Evolutionary conservation across 2,797 vertebrate genomes (phyloP).

Genomic region (Parauchenoglanis ngamensis): DNA sequence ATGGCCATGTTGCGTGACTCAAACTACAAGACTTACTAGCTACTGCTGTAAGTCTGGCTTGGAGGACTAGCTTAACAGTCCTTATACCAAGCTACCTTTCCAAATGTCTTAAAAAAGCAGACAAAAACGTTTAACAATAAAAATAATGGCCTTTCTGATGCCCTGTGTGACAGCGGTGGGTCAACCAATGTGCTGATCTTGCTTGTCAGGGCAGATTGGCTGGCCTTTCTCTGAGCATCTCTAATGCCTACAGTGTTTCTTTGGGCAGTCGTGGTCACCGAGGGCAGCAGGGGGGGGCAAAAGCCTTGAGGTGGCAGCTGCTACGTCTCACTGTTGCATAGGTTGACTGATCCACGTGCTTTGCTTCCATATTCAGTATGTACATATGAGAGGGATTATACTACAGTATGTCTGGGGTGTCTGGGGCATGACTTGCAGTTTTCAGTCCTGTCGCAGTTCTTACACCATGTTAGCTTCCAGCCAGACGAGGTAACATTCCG

Average conservation of each 20-base stretch:
- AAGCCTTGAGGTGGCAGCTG: background rate
- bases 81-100: background rate
- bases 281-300: background rate
- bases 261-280: background rate
- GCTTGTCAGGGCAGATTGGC: background rate
- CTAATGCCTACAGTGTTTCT: background rate
- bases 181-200: background rate
- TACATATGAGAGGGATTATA: background rate
- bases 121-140: background rate
- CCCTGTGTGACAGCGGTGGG: background rate
- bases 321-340: background rate
- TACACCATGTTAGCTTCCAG: constrained; percentile 1
- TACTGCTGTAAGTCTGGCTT: background rate
- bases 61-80: background rate
- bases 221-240: background rate
- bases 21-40: background rate
- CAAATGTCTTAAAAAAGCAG: background rate
- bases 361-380: background rate
- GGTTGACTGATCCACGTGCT: background rate
- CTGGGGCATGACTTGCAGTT: constrained; percentile 1
- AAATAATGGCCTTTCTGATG: background rate
- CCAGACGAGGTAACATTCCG: background rate
- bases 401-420: background rate
- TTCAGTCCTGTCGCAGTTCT: background rate
- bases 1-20: background rate